Conservation (phyloP, 2,888 invertebrate species). For the Alloscopus bannaensis region DNA sequence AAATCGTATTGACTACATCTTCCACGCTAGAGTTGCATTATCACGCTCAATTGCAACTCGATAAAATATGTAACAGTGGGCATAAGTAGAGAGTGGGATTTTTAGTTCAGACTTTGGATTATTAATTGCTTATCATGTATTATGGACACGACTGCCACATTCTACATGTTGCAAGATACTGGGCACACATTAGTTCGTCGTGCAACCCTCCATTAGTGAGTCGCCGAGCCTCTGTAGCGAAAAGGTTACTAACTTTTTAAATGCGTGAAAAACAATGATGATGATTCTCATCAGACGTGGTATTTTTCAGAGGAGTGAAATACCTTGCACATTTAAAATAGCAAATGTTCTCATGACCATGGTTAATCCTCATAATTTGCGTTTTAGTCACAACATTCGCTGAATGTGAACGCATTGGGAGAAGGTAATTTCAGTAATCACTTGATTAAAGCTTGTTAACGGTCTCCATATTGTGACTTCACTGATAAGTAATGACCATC, state of each 20-base stretch:
- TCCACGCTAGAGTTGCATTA: too few species aligned
- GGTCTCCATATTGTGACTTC: slow-evolving; percentile 13
- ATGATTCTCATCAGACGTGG: slow-evolving; percentile 30
- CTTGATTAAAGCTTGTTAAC: slow-evolving; percentile 56
- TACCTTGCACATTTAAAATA: slow-evolving; percentile 28
- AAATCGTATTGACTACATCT: too few species aligned
- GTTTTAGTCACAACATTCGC: slow-evolving; percentile 30
- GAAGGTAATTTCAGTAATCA: slow-evolving; percentile 53
- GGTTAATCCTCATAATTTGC: slow-evolving; percentile 61
- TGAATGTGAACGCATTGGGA: slow-evolving; percentile 11
- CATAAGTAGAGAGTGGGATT: too few species aligned
- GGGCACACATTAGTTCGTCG: too few species aligned
- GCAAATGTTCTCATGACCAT: slow-evolving; percentile 59
- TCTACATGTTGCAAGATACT: too few species aligned
- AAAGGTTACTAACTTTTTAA: slow-evolving; percentile 47
- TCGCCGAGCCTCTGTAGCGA: slow-evolving; percentile 16
- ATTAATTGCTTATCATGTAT: too few species aligned
- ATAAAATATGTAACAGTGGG: too few species aligned
- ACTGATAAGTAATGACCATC: too few species aligned
- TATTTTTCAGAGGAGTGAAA: slow-evolving; percentile 19
- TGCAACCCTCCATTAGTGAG: background rate
- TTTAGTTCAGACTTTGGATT: too few species aligned
- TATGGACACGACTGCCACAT: too few species aligned
- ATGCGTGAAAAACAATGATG: slow-evolving; percentile 30
- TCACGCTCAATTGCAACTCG: too few species aligned